Conservation (phyloP, 1,140 invertebrate species). For the Sipha flava region DNA sequence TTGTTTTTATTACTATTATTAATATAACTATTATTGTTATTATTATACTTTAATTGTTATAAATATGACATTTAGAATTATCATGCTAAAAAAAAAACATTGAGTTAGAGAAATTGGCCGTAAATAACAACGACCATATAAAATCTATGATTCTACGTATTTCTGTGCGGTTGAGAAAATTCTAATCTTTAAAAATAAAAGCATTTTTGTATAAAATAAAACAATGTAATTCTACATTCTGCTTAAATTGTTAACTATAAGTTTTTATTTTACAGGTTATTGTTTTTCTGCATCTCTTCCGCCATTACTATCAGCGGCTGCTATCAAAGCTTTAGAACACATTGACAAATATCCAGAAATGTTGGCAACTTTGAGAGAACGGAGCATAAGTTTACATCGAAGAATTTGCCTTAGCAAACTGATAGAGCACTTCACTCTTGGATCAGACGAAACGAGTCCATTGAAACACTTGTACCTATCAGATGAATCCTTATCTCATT, state of each 20-base stretch:
- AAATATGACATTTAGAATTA: no score
- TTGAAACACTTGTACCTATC: conserved; percentile 70
- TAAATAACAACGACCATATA: no score
- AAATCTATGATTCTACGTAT: no score
- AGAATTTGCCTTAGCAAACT: conserved; percentile 40
- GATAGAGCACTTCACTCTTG: conserved; percentile 48
- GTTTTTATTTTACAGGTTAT: conserved; percentile 54
- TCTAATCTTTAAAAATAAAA: no score
- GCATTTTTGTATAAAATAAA: not conserved
- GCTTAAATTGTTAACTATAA: conserved; percentile 21
- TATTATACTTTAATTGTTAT: no score
- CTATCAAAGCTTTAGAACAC: conserved; percentile 65
- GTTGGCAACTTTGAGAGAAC: conserved; percentile 51
- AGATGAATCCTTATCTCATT: conserved; percentile 43
- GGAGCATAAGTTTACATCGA: conserved; percentile 49
- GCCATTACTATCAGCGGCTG: conserved; percentile 79
- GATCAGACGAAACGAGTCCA: conserved; percentile 58
- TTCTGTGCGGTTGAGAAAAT: no score
- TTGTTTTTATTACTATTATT: no score
- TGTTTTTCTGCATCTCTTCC: conserved; percentile 96
- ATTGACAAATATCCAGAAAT: conserved; percentile 61
- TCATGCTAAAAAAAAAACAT: no score
- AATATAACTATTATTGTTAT: no score
- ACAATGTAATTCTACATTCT: not conserved
- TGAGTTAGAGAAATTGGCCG: no score